phyloP scores from a whole-genome alignment of 2,797 vertebrate genomes.

The Alca torda region DNA sequence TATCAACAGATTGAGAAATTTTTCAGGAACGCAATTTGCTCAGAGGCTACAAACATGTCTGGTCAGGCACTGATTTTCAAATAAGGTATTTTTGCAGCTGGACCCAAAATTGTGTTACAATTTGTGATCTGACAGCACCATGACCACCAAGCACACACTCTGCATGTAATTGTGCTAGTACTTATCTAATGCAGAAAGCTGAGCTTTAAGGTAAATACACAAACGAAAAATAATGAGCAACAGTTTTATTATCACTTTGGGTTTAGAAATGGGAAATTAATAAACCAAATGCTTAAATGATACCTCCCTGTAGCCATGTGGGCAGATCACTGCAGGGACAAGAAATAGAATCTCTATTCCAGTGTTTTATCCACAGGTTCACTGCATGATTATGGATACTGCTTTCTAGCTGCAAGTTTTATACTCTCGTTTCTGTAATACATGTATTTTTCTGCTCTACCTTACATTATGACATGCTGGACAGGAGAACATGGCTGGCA shows the following conservation, averaged over 20 bases:
- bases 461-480: neutral
- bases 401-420: neutral
- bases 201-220: neutral
- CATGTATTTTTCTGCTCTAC: neutral
- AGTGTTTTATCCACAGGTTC: neutral
- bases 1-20: neutral
- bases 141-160: neutral
- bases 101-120: neutral
- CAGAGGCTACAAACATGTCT: fast-evolving
- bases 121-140: neutral
- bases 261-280: neutral
- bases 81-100: neutral
- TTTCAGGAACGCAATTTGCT: neutral
- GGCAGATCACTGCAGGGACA: neutral
- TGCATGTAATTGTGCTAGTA: neutral
- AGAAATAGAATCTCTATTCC: neutral
- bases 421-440: neutral
- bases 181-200: neutral
- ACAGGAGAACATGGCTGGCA: neutral
- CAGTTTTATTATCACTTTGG: neutral
- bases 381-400: neutral
- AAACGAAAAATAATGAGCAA: neutral
- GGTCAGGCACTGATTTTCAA: neutral
- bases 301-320: fast-evolving
- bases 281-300: neutral